Conservation (phyloP, 2,888 invertebrate genomes). For the Philereme transversata region DNA sequence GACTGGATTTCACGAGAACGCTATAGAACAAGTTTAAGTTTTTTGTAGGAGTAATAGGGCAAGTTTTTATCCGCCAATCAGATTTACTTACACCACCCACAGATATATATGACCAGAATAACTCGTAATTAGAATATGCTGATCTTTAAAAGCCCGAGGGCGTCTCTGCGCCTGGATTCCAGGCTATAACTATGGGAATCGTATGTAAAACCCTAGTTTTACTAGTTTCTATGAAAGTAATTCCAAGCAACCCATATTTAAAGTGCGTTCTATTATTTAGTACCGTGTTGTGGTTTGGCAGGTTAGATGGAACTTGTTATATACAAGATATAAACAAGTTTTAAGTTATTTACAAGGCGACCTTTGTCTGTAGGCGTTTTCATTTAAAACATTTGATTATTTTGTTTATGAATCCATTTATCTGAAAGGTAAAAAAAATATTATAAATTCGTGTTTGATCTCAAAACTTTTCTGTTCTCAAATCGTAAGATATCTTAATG, state of each 20-base stretch:
- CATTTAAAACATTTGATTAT: too few species aligned
- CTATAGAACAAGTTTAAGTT: too few species aligned
- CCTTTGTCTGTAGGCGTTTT: too few species aligned
- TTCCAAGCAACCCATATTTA: constrained; percentile 12
- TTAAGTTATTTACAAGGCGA: too few species aligned
- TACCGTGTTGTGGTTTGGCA: constrained; percentile 7
- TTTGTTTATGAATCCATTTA: too few species aligned
- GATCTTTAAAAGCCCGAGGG: constrained; percentile 45
- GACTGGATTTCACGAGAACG: too few species aligned
- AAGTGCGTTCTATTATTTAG: constrained; percentile 4
- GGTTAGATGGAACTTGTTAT: background rate
- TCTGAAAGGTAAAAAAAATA: too few species aligned
- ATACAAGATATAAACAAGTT: background rate
- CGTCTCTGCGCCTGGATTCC: constrained; percentile 47
- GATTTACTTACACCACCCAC: constrained; percentile 2
- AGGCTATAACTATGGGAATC: constrained; percentile 45
- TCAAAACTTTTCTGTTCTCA: too few species aligned
- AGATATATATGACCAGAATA: constrained; percentile 30
- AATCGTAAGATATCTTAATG: too few species aligned
- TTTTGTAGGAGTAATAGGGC: too few species aligned
- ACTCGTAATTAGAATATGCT: constrained; percentile 57
- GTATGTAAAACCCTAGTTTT: constrained; percentile 20
- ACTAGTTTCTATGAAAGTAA: constrained; percentile 21
- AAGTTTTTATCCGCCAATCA: background rate
- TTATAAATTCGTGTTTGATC: too few species aligned